phyloP scores from a whole-genome alignment of 37 sponge, comb jelly and placozoan species.

The Axinella damicornis region DNA sequence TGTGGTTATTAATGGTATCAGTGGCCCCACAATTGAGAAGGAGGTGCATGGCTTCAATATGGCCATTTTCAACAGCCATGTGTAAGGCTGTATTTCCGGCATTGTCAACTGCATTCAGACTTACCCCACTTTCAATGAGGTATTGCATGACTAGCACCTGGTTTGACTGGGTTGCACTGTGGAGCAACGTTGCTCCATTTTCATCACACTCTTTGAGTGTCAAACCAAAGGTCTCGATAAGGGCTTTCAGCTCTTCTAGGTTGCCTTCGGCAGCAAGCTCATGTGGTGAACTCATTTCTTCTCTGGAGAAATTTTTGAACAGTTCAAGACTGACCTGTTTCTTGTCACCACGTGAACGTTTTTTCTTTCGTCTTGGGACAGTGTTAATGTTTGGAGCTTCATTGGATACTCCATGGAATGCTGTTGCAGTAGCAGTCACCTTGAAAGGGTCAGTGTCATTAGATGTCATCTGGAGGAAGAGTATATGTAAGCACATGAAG shows the following conservation, averaged over 20 bases:
- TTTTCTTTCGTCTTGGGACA: no score
- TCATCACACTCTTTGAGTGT: conserved; percentile 37
- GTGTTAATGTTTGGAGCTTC: no score
- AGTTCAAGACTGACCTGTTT: conserved; percentile 13
- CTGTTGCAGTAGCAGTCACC: no score
- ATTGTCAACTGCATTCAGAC: conserved; percentile 62
- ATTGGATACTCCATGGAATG: no score
- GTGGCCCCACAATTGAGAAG: conserved; percentile 65
- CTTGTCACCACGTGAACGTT: no score
- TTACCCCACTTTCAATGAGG: conserved; percentile 70
- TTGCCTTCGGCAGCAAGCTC: conserved; percentile 57
- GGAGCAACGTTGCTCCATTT: conserved; percentile 64
- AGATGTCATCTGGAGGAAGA: no score
- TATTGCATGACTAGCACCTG: conserved; percentile 63
- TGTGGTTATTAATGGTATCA: conserved; percentile 53
- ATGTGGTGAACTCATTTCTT: conserved; percentile 15
- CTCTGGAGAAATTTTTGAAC: conserved; percentile 1
- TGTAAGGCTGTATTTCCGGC: conserved; percentile 89
- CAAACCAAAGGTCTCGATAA: conserved; percentile 12
- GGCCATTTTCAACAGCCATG: conserved; percentile 53
- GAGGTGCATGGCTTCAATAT: conserved; percentile 39
- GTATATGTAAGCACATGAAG: no score
- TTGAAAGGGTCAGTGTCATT: no score
- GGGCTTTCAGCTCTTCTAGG: conserved; percentile 36
- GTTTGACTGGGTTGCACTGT: conserved; percentile 59